Base-by-base conservation (phyloP, 1,140 invertebrate species). In the Odontomachus brunneus region DNA sequence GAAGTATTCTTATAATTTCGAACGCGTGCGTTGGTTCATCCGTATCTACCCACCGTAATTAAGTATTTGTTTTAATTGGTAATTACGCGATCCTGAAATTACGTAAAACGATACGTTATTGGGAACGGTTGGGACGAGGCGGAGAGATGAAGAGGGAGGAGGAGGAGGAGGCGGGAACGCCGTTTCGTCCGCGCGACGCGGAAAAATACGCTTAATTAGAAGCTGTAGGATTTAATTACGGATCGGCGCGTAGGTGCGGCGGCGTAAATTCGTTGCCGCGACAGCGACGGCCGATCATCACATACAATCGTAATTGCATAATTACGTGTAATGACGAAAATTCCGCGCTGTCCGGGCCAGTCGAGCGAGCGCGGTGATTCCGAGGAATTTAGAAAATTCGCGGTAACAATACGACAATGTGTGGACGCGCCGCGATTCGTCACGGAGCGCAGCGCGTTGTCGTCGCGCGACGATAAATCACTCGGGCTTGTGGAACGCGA, bases 321-420 rank as follows among this genome's bases (percentile, higher is more conserved):
- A 80, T 80, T 55, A 71, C 51, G 65, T 80, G 33, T 80, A 63
- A 80, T 71, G 75, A 48, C 51, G 66, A 22, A 71, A 80, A 80
- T 80, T 69, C 75, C 53, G n/a, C 9, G 19, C 12, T 15, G 14
- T 3, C 26, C 48, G 62, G 51, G 26, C 55, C 29, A 48, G 29
- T 12, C 2, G 11, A 17, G 38, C 3, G 38, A 3, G 38, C 3
- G 38, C 38, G 38, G 38, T 5, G 3, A 11, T 33, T 24, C 17
- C 1, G 49, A 69, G 33, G 65, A 57, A 80, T 67, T 49, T 80
- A 69, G 75, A 59, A 80, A 80, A 80, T 80, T 55, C 66, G 38
- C 5, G 53, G 53, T 48, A 80, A 59, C 75, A 80, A 71, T 48
- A 48, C 65, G 51, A 71, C n/a, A 69, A 66, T 57, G 53, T n/a